Evolutionary conservation across 2,888 invertebrate genomes (phyloP).

Genomic region (Scotopteryx bipunctaria): DNA sequence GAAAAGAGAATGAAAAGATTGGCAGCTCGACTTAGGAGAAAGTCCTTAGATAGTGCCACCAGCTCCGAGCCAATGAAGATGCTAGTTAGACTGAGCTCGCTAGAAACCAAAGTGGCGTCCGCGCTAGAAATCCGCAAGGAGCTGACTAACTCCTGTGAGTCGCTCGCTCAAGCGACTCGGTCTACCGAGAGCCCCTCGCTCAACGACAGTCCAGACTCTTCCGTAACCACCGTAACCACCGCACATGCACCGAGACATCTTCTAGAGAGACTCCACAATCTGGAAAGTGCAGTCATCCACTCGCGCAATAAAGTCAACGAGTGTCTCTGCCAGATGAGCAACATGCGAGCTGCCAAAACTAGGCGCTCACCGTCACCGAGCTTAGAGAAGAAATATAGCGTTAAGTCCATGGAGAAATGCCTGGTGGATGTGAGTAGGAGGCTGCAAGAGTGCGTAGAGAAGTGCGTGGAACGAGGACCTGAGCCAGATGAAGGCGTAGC

Average conservation of each 20-base stretch:
- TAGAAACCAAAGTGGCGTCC: constrained; percentile 90
- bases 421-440: constrained; percentile 85
- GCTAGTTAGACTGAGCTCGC: constrained; percentile 88
- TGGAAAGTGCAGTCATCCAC: constrained; percentile 85
- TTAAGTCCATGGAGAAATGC: constrained; percentile 85
- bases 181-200: constrained; percentile 65
- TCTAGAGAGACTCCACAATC: constrained; percentile 82
- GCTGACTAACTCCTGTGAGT: constrained; percentile 83
- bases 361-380: constrained; percentile 86
- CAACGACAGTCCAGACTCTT: constrained; percentile 52
- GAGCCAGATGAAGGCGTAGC: constrained; percentile 80
- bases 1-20: constrained; percentile 79
- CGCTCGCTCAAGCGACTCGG: constrained; percentile 72
- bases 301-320: constrained; percentile 87
- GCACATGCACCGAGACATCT: constrained; percentile 81
- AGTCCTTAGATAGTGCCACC: constrained; percentile 90
- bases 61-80: constrained; percentile 92
- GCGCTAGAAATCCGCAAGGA: constrained; percentile 76
- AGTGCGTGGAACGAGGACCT: constrained; percentile 70
- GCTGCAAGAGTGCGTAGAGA: constrained; percentile 83
- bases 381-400: constrained; percentile 85
- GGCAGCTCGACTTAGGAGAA: constrained; percentile 85
- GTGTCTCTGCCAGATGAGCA: constrained; percentile 85
- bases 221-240: constrained; percentile 65
- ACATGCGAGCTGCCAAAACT: constrained; percentile 85